These are phyloP conservation scores for Drosophila nr. medialis DNA, from an alignment of 2,888 invertebrate species.

Conservation along the genomic window DNA sequence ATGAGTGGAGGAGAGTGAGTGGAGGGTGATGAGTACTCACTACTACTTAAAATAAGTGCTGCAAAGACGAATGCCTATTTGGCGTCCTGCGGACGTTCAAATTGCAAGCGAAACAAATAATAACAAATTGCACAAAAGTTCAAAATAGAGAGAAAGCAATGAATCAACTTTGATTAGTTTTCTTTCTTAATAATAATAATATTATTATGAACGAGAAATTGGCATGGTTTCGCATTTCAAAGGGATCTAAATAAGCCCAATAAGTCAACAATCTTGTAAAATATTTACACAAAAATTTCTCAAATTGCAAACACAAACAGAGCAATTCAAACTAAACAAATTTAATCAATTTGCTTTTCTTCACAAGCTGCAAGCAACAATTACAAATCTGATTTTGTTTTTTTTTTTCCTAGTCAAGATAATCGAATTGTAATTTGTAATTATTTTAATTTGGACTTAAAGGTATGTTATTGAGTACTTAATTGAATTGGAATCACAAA, in stretches of 20 bases:
- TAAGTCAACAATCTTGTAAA: background rate
- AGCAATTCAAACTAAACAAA: background rate
- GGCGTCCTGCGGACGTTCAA: constrained; percentile 4
- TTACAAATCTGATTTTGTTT: background rate
- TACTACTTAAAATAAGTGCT: background rate
- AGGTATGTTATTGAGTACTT: background rate
- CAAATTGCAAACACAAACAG: background rate
- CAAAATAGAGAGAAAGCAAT: too few species aligned
- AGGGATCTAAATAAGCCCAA: background rate
- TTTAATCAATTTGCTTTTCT: background rate
- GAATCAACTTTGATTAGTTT: constrained; percentile 2
- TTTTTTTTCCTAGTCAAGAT: background rate
- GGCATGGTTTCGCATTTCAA: background rate
- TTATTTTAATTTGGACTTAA: too few species aligned
- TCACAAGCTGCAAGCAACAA: background rate
- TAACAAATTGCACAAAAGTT: background rate
- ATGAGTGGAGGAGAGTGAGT: background rate
- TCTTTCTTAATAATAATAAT: too few species aligned
- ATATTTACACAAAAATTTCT: background rate
- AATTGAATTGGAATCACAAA: background rate
- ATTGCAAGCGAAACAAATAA: constrained; percentile 6
- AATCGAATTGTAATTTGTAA: background rate
- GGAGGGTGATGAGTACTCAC: background rate
- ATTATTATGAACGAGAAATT: background rate
- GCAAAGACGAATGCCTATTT: constrained; percentile 11